Evolutionary conservation across 2,888 invertebrate species (phyloP).

Genomic region (Psylliodes chrysocephalus): DNA sequence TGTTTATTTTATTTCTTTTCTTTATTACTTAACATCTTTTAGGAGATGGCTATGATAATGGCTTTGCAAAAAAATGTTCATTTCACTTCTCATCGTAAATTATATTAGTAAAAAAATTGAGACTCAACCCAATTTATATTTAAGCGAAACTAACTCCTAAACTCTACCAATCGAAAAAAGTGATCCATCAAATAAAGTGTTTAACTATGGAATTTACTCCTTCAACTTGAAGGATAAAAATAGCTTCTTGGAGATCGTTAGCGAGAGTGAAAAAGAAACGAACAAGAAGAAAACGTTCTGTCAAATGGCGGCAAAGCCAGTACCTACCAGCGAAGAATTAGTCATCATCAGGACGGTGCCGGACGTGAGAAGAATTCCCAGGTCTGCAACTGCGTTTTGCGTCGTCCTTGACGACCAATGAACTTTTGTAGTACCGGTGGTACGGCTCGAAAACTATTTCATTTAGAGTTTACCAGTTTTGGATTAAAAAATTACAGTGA

Average conservation of each 20-base stretch:
- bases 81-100: too few species aligned
- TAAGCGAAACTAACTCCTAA: too few species aligned
- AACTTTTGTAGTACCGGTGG: conserved; percentile 15
- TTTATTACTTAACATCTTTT: too few species aligned
- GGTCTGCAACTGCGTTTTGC: conserved; percentile 19
- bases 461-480: too few species aligned
- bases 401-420: conserved; percentile 29
- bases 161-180: too few species aligned
- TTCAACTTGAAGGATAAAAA: conserved; percentile 24
- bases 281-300: conserved; percentile 7
- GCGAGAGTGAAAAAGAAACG: conserved; percentile 18
- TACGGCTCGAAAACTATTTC: not conserved
- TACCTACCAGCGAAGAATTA: conserved; percentile 39
- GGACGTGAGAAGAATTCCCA: conserved; percentile 49
- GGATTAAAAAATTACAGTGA: too few species aligned
- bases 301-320: conserved; percentile 37
- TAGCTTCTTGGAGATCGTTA: conserved; percentile 34
- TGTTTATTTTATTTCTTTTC: too few species aligned
- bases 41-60: too few species aligned
- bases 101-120: too few species aligned
- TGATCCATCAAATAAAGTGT: not conserved
- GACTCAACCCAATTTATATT: too few species aligned
- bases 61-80: too few species aligned
- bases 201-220: conserved; percentile 17
- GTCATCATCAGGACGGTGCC: conserved; percentile 42